Evolutionary conservation across 2,113 vertebrate species (phyloP).

Genomic region (Syngnathus scovelli): DNA sequence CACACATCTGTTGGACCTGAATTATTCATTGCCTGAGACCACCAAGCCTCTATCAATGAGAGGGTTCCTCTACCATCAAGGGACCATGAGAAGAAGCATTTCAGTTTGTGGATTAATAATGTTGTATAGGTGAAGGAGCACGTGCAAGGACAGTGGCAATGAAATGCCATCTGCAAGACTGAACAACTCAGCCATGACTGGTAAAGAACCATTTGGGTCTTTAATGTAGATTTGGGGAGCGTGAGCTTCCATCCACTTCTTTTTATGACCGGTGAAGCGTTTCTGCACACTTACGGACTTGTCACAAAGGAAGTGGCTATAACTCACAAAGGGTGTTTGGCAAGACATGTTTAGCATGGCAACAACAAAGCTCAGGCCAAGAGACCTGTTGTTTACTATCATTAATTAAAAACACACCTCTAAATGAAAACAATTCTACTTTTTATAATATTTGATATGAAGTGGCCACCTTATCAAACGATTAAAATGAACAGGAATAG

Average conservation of each 20-base stretch:
- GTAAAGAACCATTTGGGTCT: conserved; percentile 17
- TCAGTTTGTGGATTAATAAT: conserved; percentile 35
- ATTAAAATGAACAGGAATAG: not conserved
- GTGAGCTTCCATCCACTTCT: conserved; percentile 16
- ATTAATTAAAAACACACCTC: not conserved
- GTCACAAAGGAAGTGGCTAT: not conserved
- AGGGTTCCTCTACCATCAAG: conserved; percentile 25
- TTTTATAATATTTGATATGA: not conserved
- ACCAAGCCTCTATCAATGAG: conserved; percentile 52
- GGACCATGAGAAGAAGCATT: conserved; percentile 24
- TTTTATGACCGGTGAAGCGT: conserved; percentile 28
- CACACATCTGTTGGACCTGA: conserved; percentile 62
- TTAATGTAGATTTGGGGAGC: conserved; percentile 23
- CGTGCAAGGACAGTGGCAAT: not conserved
- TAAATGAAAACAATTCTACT: not conserved
- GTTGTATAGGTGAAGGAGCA: conserved; percentile 2
- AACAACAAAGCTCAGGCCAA: not conserved
- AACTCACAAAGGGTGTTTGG: not conserved
- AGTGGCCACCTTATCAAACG: not conserved
- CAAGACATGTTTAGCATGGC: conserved; percentile 1
- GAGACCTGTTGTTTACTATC: not conserved
- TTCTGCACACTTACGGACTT: conserved; percentile 5
- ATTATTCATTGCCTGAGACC: conserved; percentile 66
- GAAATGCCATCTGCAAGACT: conserved; percentile 26
- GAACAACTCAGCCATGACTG: conserved; percentile 26